These are phyloP conservation scores for Dendroctonus ponderosae DNA, from an alignment of 1,140 invertebrate genomes.

Conservation along the genomic window DNA sequence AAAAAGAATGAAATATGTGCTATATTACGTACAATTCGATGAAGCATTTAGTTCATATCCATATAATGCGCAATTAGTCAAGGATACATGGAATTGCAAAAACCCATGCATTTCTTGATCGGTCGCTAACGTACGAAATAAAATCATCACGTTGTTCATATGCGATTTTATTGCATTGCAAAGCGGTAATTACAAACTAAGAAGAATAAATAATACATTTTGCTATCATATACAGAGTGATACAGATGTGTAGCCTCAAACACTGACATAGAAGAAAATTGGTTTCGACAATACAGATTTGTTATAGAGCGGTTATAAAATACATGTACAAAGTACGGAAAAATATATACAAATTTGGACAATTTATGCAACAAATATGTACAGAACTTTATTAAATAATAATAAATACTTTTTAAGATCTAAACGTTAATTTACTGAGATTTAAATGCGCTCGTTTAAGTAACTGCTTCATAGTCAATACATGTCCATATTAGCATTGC, in stretches of 20 bases:
- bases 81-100: too few relatives aligned
- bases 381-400: slow-evolving; percentile 5
- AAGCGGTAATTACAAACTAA: slow-evolving; percentile 34
- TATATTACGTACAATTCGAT: too few relatives aligned
- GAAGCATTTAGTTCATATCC: too few relatives aligned
- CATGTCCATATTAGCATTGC: neutral
- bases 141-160: slow-evolving; percentile 16
- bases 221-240: slow-evolving; percentile 36
- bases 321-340: slow-evolving; percentile 18
- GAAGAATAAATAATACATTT: slow-evolving; percentile 36
- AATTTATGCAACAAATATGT: slow-evolving; percentile 20
- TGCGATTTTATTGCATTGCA: slow-evolving; percentile 35
- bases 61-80: too few relatives aligned
- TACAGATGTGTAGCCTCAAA: slow-evolving; percentile 22
- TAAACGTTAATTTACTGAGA: too few relatives aligned
- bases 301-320: slow-evolving; percentile 5
- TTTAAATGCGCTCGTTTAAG: too few relatives aligned
- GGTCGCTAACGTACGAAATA: neutral
- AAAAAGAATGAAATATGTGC: too few relatives aligned
- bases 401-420: neutral
- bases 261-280: slow-evolving; percentile 29
- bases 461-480: neutral
- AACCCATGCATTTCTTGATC: too few relatives aligned
- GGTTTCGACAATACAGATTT: slow-evolving; percentile 4
- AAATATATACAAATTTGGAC: slow-evolving; percentile 26